Evolutionary conservation across 2,888 invertebrate species (phyloP).

Genomic region (Tetranychus truncatus): DNA sequence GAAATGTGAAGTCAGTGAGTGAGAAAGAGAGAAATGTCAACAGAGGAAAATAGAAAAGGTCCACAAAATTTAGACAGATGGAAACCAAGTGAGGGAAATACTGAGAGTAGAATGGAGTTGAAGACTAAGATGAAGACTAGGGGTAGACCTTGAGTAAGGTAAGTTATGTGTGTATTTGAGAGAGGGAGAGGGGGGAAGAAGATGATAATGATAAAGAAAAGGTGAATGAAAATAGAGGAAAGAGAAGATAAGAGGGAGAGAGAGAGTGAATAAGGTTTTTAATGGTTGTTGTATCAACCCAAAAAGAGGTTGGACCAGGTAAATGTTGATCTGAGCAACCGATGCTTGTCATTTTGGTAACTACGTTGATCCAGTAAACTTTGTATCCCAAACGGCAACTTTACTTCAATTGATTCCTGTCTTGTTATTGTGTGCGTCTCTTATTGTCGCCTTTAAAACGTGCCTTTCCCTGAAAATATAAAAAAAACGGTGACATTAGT

Average conservation of each 20-base stretch:
- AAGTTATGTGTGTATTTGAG: not conserved
- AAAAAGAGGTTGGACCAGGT: slow-evolving; percentile 1
- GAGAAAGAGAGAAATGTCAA: slow-evolving; percentile 9
- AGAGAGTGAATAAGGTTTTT: slow-evolving; percentile 7
- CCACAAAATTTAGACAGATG: not conserved
- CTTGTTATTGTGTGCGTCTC: not conserved
- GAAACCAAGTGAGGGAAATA: not conserved
- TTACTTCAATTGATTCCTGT: too few relatives aligned
- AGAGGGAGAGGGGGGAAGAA: not conserved
- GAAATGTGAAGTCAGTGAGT: not conserved
- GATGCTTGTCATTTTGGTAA: not conserved
- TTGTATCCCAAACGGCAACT: not conserved
- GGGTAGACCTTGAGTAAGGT: not conserved
- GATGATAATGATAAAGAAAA: not conserved
- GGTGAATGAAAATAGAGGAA: not conserved
- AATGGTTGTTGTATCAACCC: not conserved
- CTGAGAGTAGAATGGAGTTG: not conserved
- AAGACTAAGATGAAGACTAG: not conserved
- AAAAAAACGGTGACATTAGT: too few relatives aligned
- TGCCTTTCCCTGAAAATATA: too few relatives aligned
- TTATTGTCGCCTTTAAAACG: not conserved
- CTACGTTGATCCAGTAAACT: not conserved
- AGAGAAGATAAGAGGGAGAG: slow-evolving; percentile 10
- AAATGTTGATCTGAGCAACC: slow-evolving; percentile 3
- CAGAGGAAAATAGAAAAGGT: slow-evolving; percentile 1